Conservation (phyloP, 30 jellyfish, hydroid and myxozoan species). For the Calvadosia cruxmelitensis region DNA sequence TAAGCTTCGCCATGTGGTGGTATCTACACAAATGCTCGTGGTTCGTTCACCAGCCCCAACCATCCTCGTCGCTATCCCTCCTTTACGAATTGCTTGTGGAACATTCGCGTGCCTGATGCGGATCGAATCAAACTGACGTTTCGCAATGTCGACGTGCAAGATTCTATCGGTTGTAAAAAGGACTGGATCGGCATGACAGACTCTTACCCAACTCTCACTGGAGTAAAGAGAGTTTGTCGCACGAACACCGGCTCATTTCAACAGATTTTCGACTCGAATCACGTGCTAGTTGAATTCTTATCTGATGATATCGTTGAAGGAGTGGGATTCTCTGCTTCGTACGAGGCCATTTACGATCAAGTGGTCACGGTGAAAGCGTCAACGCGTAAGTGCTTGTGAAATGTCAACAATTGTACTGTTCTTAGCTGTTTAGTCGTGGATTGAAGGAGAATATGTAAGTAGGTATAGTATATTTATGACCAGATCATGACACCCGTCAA, state of each 20-base stretch:
- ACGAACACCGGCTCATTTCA: neutral
- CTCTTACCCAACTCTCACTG: neutral
- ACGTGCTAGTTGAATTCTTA: slow-evolving; percentile 15
- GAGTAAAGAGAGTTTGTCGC: neutral
- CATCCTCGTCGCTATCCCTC: slow-evolving; percentile 25
- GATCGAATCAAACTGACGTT: slow-evolving; percentile 1
- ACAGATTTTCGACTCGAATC: neutral
- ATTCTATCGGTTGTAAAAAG: slow-evolving; percentile 23
- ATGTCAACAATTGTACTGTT: too few species aligned
- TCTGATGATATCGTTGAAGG: slow-evolving; percentile 20
- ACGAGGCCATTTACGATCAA: neutral
- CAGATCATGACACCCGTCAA: too few species aligned
- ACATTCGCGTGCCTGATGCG: slow-evolving; percentile 32
- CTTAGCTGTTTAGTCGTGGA: too few species aligned
- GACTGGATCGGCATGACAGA: slow-evolving; percentile 9
- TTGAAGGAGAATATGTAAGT: too few species aligned
- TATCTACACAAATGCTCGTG: slow-evolving; percentile 28
- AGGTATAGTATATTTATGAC: too few species aligned
- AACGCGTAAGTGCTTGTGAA: neutral
- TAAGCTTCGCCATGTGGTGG: slow-evolving; percentile 54
- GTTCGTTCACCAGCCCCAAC: slow-evolving; percentile 34
- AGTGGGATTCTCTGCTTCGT: slow-evolving; percentile 10
- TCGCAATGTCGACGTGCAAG: slow-evolving; percentile 18
- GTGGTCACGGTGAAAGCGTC: neutral
- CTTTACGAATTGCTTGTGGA: slow-evolving; percentile 48